Conservation (phyloP, 2,113 vertebrate genomes). For the Otus sunia region DNA sequence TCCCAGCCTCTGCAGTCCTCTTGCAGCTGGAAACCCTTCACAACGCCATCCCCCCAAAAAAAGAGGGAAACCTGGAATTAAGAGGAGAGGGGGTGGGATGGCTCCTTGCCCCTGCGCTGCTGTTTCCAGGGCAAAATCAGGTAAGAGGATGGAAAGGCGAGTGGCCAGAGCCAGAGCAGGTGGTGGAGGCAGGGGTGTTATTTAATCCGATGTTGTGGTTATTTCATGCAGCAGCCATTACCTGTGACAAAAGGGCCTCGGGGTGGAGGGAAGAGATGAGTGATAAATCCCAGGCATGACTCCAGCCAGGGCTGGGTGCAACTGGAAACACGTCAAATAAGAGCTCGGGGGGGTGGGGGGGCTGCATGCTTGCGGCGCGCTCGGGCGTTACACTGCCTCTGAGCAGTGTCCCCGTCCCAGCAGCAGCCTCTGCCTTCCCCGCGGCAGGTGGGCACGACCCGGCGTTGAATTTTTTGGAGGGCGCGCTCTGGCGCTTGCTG, state of each 20-base stretch:
- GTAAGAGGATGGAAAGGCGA: background rate
- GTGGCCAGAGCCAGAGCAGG: rapidly evolving
- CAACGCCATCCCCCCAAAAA: background rate
- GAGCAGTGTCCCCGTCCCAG: background rate
- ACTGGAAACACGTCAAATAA: background rate
- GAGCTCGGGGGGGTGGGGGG: rapidly evolving
- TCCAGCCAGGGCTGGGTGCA: background rate
- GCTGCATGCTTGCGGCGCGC: rapidly evolving
- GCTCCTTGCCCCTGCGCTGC: rapidly evolving
- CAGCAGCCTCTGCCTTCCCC: background rate
- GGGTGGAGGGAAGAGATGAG: background rate
- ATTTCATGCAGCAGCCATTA: background rate
- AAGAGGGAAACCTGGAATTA: background rate
- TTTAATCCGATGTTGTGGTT: background rate
- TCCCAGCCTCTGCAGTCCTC: rapidly evolving
- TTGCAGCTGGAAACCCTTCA: background rate
- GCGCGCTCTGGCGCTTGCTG: rapidly evolving
- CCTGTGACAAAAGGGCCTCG: no score
- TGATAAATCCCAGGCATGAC: rapidly evolving
- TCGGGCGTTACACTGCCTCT: rapidly evolving
- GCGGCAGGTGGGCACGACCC: rapidly evolving
- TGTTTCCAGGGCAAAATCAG: background rate
- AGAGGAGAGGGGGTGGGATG: background rate
- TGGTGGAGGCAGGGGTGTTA: rapidly evolving
- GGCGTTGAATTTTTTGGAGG: rapidly evolving